These are phyloP conservation scores for Poecilia latipinna DNA, from an alignment of 2,113 vertebrate genomes.

Conservation along the genomic window DNA sequence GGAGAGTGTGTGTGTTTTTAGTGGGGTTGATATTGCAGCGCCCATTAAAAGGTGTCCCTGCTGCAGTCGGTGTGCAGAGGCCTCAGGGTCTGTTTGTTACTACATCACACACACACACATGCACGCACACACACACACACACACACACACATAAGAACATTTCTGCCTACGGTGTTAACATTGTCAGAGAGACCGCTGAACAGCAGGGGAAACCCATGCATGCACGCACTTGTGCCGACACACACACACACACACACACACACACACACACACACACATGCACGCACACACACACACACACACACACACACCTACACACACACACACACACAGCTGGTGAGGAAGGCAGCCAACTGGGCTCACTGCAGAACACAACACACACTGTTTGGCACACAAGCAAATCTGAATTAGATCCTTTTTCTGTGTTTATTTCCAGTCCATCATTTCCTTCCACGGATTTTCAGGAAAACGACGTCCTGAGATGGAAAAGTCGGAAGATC, in stretches of 20 bases:
- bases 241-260: background rate
- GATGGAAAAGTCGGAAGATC: background rate
- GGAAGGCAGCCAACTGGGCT: slow-evolving; percentile 18
- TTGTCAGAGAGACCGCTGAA: slow-evolving; percentile 44
- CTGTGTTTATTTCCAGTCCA: background rate
- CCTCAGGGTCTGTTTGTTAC: slow-evolving; percentile 67
- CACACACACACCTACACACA: slow-evolving; percentile 14
- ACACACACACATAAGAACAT: slow-evolving; percentile 26
- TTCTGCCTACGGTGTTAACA: slow-evolving; percentile 52
- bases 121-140: slow-evolving; percentile 13
- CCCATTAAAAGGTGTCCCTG: slow-evolving; percentile 74
- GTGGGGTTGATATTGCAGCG: slow-evolving; percentile 14
- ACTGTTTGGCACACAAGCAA: slow-evolving; percentile 27
- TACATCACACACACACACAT: slow-evolving; percentile 57
- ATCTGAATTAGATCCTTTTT: slow-evolving; percentile 32
- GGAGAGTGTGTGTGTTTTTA: background rate
- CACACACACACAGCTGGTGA: slow-evolving; percentile 38
- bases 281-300: background rate
- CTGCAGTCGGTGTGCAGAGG: slow-evolving; percentile 67
- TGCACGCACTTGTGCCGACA: slow-evolving; percentile 3
- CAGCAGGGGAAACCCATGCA: slow-evolving; percentile 38
- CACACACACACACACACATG: no score
- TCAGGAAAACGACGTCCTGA: background rate
- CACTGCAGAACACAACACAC: slow-evolving; percentile 27
- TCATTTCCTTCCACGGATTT: slow-evolving; percentile 1